These are phyloP conservation scores for Acanthiza pusilla DNA, from an alignment of 2,797 vertebrate species.

Conservation along the genomic window DNA sequence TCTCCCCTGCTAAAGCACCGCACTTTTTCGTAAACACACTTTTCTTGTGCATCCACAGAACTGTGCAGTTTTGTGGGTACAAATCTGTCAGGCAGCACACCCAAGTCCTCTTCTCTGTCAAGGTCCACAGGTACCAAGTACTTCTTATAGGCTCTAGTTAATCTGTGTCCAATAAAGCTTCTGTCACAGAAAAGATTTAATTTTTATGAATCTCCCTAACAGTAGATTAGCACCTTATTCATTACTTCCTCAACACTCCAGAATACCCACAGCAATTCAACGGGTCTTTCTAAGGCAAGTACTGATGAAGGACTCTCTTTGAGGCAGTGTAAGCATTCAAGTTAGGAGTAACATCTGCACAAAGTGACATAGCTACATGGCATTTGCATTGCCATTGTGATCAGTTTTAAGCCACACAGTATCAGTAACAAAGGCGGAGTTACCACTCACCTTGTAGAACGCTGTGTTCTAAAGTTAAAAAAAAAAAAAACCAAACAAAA, in stretches of 20 bases:
- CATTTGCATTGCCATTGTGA: accelerated
- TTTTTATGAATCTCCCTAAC: not conserved
- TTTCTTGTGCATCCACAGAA: not conserved
- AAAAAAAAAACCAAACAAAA: not conserved
- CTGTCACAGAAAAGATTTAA: not conserved
- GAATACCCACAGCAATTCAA: not conserved
- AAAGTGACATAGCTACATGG: not conserved
- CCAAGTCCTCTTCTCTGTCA: not conserved
- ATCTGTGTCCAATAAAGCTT: too few species aligned
- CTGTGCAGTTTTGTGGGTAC: not conserved
- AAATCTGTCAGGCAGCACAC: not conserved
- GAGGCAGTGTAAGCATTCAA: not conserved
- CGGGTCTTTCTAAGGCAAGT: not conserved
- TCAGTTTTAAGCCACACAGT: not conserved
- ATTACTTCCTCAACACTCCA: not conserved
- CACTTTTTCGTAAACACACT: not conserved
- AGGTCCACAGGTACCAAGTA: not conserved
- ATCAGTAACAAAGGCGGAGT: not conserved
- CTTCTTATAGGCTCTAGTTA: not conserved
- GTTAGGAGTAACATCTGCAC: not conserved
- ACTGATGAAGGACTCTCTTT: not conserved
- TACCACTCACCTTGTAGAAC: not conserved
- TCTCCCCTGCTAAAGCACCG: not conserved
- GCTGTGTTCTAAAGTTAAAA: not conserved
- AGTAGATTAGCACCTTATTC: not conserved